A percentile compares a stretch with the other conserved stretches of the same genome.
These are phyloP conservation scores for Sardina pilchardus DNA, from an alignment of 2,113 vertebrate species.

Conservation along the genomic window DNA sequence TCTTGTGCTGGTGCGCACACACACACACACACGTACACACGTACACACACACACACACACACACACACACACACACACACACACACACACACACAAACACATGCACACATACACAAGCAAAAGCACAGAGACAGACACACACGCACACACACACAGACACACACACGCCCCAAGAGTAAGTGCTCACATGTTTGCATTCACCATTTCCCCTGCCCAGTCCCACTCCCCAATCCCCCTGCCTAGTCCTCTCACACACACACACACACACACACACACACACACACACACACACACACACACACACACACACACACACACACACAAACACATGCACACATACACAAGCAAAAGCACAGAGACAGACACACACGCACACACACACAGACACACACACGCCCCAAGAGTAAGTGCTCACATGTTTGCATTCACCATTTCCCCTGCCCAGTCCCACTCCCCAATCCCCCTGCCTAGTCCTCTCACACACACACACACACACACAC, in stretches of 20 bases:
- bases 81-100: not conserved
- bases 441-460: too few species aligned
- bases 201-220: too few species aligned
- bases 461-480: too few species aligned
- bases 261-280: not conserved
- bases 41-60: not conserved
- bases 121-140: not conserved
- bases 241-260: not conserved
- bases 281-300: not conserved
- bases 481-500: not conserved
- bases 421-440: too few species aligned
- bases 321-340: not conserved
- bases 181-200: too few species aligned
- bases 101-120: not conserved
- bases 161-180: not conserved
- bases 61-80: not conserved
- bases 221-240: too few species aligned
- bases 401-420: too few species aligned
- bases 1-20: not conserved
- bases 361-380: not conserved
- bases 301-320: not conserved
- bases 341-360: not conserved
- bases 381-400: not conserved
- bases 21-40: not conserved
- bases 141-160: too few species aligned